Percentiles rank a stretch among this genome's conserved stretches.
These are phyloP conservation scores for Sardina pilchardus DNA, from an alignment of 2,113 vertebrate species.

Conservation along the genomic window DNA sequence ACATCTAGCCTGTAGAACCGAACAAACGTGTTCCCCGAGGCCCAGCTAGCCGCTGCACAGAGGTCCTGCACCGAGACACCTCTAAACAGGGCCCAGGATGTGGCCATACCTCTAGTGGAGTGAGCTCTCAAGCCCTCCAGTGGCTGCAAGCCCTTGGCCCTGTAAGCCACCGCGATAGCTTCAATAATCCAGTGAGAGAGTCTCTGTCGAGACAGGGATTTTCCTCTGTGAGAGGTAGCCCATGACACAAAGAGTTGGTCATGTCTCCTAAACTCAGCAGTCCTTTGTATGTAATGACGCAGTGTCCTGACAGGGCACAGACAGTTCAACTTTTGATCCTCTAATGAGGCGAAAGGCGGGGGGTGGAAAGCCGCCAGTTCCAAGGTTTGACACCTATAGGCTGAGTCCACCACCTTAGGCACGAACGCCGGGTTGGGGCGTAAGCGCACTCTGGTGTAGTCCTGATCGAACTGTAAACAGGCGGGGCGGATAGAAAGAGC, in stretches of 20 bases:
- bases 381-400: not conserved
- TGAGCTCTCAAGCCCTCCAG: no score
- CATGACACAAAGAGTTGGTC: not conserved
- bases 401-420: not conserved
- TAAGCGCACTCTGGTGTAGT: not conserved
- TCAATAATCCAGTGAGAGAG: not conserved
- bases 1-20: conserved; percentile 20
- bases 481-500: not conserved
- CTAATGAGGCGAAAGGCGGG: not conserved
- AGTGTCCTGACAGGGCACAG: conserved; percentile 4
- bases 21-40: not conserved
- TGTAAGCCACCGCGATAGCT: not conserved
- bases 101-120: no score
- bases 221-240: not conserved
- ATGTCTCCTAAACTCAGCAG: not conserved
- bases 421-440: conserved; percentile 4
- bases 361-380: not conserved
- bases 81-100: not conserved
- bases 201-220: not conserved
- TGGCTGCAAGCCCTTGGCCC: no score
- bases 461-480: conserved; percentile 19
- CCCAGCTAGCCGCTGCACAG: not conserved
- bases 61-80: not conserved
- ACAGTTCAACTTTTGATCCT: conserved; percentile 6
- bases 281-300: not conserved